phyloP scores from a whole-genome alignment of 2,888 invertebrate genomes.

The Apoderus coryli region DNA sequence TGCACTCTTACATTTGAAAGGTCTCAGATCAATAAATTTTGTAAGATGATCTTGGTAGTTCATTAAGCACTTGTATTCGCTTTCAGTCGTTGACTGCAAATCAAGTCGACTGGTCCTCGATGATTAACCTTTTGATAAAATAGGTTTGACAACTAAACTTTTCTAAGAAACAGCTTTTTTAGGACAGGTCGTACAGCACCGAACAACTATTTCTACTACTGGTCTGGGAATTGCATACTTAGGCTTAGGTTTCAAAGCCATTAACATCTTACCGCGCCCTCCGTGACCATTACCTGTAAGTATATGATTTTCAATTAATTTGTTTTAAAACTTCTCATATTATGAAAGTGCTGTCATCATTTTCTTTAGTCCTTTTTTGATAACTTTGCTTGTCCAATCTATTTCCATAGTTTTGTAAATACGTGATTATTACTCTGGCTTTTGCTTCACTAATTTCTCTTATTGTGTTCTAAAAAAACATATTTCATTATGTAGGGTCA shows the following conservation, averaged over 20 bases:
- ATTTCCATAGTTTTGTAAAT: too few relatives aligned
- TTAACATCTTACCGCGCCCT: background rate
- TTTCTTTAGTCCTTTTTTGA: too few relatives aligned
- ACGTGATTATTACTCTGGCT: too few relatives aligned
- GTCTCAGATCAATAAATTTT: constrained; percentile 13
- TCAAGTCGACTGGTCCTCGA: too few relatives aligned
- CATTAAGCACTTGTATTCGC: constrained; percentile 13
- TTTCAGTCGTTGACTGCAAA: constrained; percentile 12
- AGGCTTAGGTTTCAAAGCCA: background rate
- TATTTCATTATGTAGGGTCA: too few relatives aligned
- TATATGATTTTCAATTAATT: too few relatives aligned
- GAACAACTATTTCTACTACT: constrained; percentile 10
- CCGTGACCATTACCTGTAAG: constrained; percentile 3
- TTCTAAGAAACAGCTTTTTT: constrained; percentile 10
- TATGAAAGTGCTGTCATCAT: too few relatives aligned
- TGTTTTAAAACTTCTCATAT: too few relatives aligned
- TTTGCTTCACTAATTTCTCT: too few relatives aligned
- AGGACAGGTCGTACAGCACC: constrained; percentile 12
- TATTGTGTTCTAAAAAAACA: too few relatives aligned
- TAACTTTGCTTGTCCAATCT: too few relatives aligned
- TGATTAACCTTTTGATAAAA: constrained; percentile 12
- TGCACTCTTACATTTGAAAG: constrained; percentile 11
- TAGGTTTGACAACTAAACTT: constrained; percentile 12
- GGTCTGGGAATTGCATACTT: constrained; percentile 11
- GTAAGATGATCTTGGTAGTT: constrained; percentile 15